These are phyloP conservation scores for Drosophila obscura DNA, from an alignment of 1,140 invertebrate species.

Conservation along the genomic window DNA sequence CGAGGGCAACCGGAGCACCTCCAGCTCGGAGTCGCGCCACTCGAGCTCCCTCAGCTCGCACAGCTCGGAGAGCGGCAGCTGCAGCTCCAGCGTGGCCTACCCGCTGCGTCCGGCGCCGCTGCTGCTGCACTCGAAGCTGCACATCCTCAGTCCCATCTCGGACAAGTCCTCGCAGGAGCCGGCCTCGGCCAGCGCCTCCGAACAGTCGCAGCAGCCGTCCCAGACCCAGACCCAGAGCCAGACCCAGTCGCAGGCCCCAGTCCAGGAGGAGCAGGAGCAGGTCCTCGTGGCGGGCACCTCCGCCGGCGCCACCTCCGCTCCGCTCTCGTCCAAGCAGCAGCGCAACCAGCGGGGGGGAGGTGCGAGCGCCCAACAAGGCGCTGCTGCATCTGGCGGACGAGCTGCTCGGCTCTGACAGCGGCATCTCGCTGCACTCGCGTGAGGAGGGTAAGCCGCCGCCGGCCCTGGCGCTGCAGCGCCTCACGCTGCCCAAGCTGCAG, in stretches of 20 bases:
- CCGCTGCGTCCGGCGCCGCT: slow-evolving; percentile 87
- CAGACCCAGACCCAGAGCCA: slow-evolving; percentile 85
- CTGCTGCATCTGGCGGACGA: slow-evolving; percentile 90
- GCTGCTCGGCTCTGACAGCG: slow-evolving; percentile 93
- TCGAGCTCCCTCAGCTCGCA: slow-evolving; percentile 92
- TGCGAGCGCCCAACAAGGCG: slow-evolving; percentile 90
- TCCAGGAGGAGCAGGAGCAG: slow-evolving; percentile 57
- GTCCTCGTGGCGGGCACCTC: slow-evolving; percentile 10
- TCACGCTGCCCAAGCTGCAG: slow-evolving; percentile 86
- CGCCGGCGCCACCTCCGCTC: slow-evolving; percentile 60
- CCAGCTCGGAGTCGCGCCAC: slow-evolving; percentile 90
- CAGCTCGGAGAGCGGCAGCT: slow-evolving; percentile 89
- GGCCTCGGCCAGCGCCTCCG: slow-evolving; percentile 90
- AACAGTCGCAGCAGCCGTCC: slow-evolving; percentile 85
- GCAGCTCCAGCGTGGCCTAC: slow-evolving; percentile 85
- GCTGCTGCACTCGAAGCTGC: slow-evolving; percentile 89
- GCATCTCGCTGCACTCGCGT: slow-evolving; percentile 92
- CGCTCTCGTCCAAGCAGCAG: slow-evolving; percentile 80
- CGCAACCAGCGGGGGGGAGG: slow-evolving; percentile 80
- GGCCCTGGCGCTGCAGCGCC: slow-evolving; percentile 83
- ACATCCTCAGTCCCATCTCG: slow-evolving; percentile 94
- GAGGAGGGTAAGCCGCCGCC: slow-evolving; percentile 89
- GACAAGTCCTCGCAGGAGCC: slow-evolving; percentile 95
- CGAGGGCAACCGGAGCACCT: slow-evolving; percentile 91
- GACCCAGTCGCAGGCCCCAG: slow-evolving; percentile 84